A percentile compares a stretch with the other conserved stretches of the same genome.
These are phyloP conservation scores for Condylura cristata DNA, from an alignment of 2,113 vertebrate species.

Conservation along the genomic window DNA sequence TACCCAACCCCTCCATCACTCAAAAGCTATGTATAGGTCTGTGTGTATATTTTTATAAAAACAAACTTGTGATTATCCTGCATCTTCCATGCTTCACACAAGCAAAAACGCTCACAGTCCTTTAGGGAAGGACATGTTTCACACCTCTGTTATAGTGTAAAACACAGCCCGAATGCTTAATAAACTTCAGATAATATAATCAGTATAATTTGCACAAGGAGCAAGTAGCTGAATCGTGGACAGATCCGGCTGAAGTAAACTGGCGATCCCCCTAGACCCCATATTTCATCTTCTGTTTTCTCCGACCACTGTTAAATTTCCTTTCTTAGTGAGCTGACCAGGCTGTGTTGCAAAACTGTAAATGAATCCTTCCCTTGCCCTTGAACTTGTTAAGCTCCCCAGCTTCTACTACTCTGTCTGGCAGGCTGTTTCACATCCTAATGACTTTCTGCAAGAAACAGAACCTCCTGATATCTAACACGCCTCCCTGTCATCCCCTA, in stretches of 20 bases:
- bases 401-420: conserved; percentile 51
- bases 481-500: conserved; percentile 45
- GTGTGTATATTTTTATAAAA: background rate
- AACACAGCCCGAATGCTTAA: conserved; percentile 23
- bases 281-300: conserved; percentile 19
- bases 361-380: conserved; percentile 62
- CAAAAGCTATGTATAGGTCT: background rate
- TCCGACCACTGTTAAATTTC: conserved; percentile 45
- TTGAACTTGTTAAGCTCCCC: conserved; percentile 75
- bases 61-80: background rate
- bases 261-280: background rate
- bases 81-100: background rate
- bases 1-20: background rate
- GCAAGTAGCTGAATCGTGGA: background rate
- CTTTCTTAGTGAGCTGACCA: background rate
- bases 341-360: conserved; percentile 28
- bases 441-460: conserved; percentile 69
- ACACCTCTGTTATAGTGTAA: background rate
- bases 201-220: background rate
- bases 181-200: conserved; percentile 36
- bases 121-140: conserved; percentile 17
- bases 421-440: conserved; percentile 47
- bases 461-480: conserved; percentile 47
- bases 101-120: background rate
- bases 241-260: conserved; percentile 2